These are phyloP conservation scores for Pristionchus arcanus DNA, from an alignment of 2,888 invertebrate species.

Conservation along the genomic window DNA sequence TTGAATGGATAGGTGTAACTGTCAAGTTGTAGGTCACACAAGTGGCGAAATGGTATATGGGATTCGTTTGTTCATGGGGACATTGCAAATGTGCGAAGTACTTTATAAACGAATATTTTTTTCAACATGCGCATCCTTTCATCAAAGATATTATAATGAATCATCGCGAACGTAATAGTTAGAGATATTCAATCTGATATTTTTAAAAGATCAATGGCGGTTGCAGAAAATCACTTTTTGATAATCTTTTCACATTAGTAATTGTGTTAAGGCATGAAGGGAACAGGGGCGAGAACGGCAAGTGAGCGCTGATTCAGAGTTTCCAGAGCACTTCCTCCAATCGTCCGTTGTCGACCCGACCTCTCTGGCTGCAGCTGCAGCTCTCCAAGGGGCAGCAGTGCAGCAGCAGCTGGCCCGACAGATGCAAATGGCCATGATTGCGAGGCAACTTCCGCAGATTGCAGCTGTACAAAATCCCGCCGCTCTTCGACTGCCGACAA, in stretches of 20 bases:
- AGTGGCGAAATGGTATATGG: not conserved
- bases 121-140: too few relatives aligned
- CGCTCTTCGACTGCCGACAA: constrained; percentile 29
- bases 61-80: not conserved
- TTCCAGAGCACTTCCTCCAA: not conserved
- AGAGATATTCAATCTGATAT: too few relatives aligned
- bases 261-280: not conserved
- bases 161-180: too few relatives aligned
- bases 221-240: too few relatives aligned
- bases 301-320: constrained; percentile 22
- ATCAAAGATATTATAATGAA: too few relatives aligned
- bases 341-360: constrained; percentile 1
- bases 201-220: too few relatives aligned
- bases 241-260: not conserved
- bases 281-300: not conserved
- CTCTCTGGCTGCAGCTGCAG: constrained; percentile 58
- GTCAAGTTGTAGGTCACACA: constrained; percentile 1
- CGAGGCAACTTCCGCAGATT: not conserved
- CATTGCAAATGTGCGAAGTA: not conserved
- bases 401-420: constrained; percentile 57
- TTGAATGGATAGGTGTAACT: constrained; percentile 10
- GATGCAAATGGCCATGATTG: constrained; percentile 46
- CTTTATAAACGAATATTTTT: too few relatives aligned
- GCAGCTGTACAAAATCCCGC: constrained; percentile 39
- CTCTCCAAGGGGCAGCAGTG: constrained; percentile 61